Conservation (phyloP, 2,113 vertebrate genomes). For the Salvelinus alpinus region DNA sequence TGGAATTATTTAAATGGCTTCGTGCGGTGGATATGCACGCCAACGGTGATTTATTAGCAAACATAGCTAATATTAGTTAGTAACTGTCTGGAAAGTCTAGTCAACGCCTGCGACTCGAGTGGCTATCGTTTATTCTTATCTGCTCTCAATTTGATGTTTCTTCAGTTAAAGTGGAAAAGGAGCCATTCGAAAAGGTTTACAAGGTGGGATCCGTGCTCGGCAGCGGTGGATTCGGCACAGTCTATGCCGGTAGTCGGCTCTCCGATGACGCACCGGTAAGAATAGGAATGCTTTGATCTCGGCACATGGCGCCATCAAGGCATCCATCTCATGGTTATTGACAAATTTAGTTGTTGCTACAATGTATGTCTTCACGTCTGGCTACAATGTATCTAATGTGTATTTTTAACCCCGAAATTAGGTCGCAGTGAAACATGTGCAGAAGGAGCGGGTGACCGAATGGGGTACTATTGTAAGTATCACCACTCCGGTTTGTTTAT, state of each 20-base stretch:
- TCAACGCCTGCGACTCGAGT: too few species aligned
- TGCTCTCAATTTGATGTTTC: background rate
- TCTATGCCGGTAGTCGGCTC: slow-evolving; percentile 88
- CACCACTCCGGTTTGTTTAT: slow-evolving; percentile 61
- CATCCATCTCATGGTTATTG: slow-evolving; percentile 29
- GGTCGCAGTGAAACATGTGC: slow-evolving; percentile 96
- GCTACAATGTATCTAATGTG: background rate
- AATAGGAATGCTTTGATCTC: slow-evolving; percentile 1
- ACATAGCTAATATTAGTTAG: background rate
- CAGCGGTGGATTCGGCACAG: slow-evolving; percentile 93
- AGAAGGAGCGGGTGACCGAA: slow-evolving; percentile 91
- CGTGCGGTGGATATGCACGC: background rate
- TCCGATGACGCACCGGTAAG: slow-evolving; percentile 92
- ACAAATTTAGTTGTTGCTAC: background rate
- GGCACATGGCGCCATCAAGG: background rate
- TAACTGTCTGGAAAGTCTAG: background rate
- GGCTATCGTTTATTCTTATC: background rate
- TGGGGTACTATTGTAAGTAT: slow-evolving; percentile 91
- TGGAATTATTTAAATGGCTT: background rate
- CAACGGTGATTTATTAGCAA: background rate
- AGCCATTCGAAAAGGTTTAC: slow-evolving; percentile 92
- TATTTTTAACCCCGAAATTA: slow-evolving; percentile 38
- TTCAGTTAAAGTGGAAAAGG: slow-evolving; percentile 88
- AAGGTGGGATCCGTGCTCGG: slow-evolving; percentile 92
- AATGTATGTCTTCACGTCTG: background rate